A percentile compares a stretch with the other conserved stretches of the same genome.
Evolutionary conservation across 2,888 invertebrate species (phyloP).

Genomic region (Falcaria lacertinaria): DNA sequence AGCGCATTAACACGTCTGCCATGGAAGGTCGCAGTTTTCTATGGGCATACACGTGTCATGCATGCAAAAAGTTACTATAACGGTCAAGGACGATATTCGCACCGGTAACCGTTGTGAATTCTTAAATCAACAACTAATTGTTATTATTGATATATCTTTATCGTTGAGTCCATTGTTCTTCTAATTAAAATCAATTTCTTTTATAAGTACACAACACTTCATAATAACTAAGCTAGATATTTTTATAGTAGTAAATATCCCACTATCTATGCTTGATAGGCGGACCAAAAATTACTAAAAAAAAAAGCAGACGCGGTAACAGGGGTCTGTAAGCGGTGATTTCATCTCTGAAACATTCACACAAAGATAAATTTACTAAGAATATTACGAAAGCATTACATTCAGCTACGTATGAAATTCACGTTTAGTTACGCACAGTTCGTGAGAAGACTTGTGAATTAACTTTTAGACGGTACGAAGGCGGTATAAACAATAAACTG

Average conservation of each 20-base stretch:
- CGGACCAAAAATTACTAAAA: too few species aligned
- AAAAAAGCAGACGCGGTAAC: too few species aligned
- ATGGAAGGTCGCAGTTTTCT: constrained; percentile 4
- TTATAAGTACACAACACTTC: too few species aligned
- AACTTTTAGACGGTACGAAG: background rate
- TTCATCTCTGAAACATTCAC: background rate
- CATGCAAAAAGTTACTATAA: constrained; percentile 5
- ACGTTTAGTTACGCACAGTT: background rate
- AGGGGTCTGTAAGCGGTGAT: too few species aligned
- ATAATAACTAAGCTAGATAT: too few species aligned
- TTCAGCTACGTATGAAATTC: background rate
- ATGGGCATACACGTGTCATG: constrained; percentile 10
- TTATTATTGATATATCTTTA: too few species aligned
- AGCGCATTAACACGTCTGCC: constrained; percentile 1
- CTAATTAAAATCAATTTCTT: too few species aligned
- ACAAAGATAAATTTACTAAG: background rate
- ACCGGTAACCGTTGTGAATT: background rate
- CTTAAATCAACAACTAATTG: too few species aligned
- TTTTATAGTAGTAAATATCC: too few species aligned
- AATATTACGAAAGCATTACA: background rate
- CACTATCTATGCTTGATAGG: too few species aligned
- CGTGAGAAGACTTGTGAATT: background rate
- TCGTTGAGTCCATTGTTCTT: too few species aligned
- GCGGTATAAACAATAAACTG: too few species aligned
- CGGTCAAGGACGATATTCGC: constrained; percentile 8